Conservation (phyloP, 2,113 vertebrate species). For the Marmota flaviventris region DNA sequence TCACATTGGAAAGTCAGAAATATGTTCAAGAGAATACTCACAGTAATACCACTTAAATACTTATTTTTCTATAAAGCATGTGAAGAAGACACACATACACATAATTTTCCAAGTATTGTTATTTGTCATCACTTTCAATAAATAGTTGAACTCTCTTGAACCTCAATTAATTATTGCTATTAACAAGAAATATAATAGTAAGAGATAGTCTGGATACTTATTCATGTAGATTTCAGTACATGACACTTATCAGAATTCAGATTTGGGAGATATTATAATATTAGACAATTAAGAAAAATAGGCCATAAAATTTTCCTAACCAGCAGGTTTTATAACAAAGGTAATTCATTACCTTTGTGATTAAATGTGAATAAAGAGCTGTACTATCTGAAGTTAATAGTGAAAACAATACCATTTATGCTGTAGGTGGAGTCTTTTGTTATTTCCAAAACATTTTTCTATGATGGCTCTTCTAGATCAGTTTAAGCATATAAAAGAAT, state of each 20-base stretch:
- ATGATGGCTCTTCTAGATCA: neutral
- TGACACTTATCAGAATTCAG: neutral
- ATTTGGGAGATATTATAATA: neutral
- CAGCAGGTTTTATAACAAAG: neutral
- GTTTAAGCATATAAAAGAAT: slow-evolving; percentile 1
- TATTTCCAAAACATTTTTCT: neutral
- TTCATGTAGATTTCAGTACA: neutral
- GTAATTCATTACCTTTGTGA: neutral
- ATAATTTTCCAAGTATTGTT: neutral
- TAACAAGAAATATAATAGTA: neutral
- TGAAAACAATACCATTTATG: neutral
- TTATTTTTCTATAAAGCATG: neutral
- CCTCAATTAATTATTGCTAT: neutral
- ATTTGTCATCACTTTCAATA: neutral
- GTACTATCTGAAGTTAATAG: neutral
- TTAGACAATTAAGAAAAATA: slow-evolving; percentile 3
- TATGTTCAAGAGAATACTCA: neutral
- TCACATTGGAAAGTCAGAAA: neutral
- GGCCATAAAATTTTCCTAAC: neutral
- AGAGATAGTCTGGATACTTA: neutral
- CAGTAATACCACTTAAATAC: neutral
- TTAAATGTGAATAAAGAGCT: neutral
- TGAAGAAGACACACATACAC: neutral
- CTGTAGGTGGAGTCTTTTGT: neutral
- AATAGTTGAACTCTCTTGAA: neutral